These are phyloP conservation scores for Proterorhinus semilunaris DNA, from an alignment of 2,113 vertebrate species.

Conservation along the genomic window DNA sequence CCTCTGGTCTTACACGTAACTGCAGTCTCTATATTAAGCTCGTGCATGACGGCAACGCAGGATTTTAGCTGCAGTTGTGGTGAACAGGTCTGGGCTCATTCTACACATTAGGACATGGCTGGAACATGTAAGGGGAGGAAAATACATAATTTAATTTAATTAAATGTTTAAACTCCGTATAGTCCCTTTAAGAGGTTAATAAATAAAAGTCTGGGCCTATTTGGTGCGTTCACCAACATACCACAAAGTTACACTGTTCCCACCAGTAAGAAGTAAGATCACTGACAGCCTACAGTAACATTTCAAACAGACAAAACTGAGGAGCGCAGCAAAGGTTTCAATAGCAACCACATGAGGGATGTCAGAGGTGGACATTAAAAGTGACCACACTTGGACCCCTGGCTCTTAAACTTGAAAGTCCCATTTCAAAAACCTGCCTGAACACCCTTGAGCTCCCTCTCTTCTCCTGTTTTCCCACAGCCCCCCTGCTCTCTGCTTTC, in stretches of 20 bases:
- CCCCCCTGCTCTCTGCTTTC: conserved; percentile 47
- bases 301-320: conserved; percentile 1
- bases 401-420: conserved; percentile 10
- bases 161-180: too few species aligned
- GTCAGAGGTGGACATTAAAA: conserved; percentile 10
- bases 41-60: too few species aligned
- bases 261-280: neutral
- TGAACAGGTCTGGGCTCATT: too few species aligned
- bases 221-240: too few species aligned
- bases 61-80: too few species aligned
- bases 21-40: too few species aligned
- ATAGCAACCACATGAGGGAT: conserved; percentile 33
- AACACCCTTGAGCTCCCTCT: conserved; percentile 18
- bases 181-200: too few species aligned
- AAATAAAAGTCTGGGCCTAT: too few species aligned
- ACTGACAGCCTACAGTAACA: neutral
- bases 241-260: neutral
- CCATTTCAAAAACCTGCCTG: neutral
- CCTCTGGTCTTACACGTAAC: too few species aligned
- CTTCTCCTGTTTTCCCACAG: conserved; percentile 51
- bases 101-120: too few species aligned
- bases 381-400: conserved; percentile 27
- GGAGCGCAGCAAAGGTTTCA: conserved; percentile 12
- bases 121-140: too few species aligned
- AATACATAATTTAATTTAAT: too few species aligned